Base-by-base conservation (phyloP, 2,113 vertebrate species). In the Tapirus terrestris region DNA sequence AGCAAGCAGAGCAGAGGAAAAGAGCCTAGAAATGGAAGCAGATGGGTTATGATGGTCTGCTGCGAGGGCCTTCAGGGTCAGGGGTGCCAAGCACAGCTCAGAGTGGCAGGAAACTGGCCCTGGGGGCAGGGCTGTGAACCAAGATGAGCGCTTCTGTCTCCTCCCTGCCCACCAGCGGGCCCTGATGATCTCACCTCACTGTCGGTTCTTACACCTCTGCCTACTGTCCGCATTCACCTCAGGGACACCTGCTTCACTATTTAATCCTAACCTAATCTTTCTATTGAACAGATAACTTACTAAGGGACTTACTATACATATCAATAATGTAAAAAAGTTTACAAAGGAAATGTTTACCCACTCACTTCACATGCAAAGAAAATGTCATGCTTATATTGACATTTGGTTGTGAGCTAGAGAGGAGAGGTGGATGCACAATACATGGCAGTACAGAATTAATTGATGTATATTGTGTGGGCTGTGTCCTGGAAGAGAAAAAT, bases 81-180 rank as follows among this genome's bases (percentile, higher is more conserved):
- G 72, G 39, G 4, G 20, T 53, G 48, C 29, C 73, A 60, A 43
- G 20, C 36, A 81, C 48, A 72, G 39, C n/a, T 75, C 80, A 53
- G 21, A 63, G 23, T 75, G 45, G 94, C 79, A 94, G 92, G 89
- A 98, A 97, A 45, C 53, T 87, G 67, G 56, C 51, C 33, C 0
- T 23, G 25, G 39, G 27, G 63, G 83, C 73, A 89, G 94, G 72
- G 48, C 86, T 93, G 89, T 89, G 95, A 91, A 85, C 31, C 31
- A 18, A 76, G 36, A 79, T 94, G 89, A 96, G 89, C 91, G 92
- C 76, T 92, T 85, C 63, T 45, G 23, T 58, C 68, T 90, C 76
- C 29, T 83, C 11, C 29, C 23, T 53, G 63, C 36, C 58, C 20
- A 33, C 56, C 53, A 29, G 1, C 21, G 13, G 8, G 27, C 48